phyloP scores from a whole-genome alignment of 2,888 invertebrate genomes.

The Coleophora flavipennella region DNA sequence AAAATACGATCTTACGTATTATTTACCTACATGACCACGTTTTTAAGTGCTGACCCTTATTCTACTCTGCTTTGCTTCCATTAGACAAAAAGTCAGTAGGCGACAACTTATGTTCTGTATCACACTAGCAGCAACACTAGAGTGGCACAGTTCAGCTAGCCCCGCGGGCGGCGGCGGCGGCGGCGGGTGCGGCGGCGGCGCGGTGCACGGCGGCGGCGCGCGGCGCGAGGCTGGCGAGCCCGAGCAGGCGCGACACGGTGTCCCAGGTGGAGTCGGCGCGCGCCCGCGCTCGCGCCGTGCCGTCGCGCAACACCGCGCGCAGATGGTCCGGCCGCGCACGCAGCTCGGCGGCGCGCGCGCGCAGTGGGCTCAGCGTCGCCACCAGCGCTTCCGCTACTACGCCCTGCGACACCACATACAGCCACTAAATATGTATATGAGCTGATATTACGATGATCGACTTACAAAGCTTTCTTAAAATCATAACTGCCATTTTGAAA shows the following conservation, averaged over 20 bases:
- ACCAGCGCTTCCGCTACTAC: slow-evolving; percentile 35
- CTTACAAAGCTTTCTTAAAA: too few relatives aligned
- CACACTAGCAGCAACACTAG: too few relatives aligned
- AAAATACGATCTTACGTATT: too few relatives aligned
- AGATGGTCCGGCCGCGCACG: slow-evolving; percentile 76
- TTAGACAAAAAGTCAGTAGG: too few relatives aligned
- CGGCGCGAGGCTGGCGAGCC: slow-evolving; percentile 36
- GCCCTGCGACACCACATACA: slow-evolving; percentile 9
- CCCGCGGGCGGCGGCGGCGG: slow-evolving; percentile 45
- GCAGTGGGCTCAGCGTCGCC: slow-evolving; percentile 26
- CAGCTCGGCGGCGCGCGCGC: slow-evolving; percentile 52
- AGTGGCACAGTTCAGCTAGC: too few relatives aligned
- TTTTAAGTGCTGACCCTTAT: too few relatives aligned
- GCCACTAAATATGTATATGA: too few relatives aligned
- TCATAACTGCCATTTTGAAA: too few relatives aligned
- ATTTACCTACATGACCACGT: too few relatives aligned
- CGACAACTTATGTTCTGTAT: too few relatives aligned
- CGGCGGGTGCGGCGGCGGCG: slow-evolving; percentile 71
- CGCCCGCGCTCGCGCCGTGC: slow-evolving; percentile 75
- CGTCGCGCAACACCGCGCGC: slow-evolving; percentile 69
- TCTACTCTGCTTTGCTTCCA: too few relatives aligned
- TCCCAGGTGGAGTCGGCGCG: slow-evolving; percentile 76
- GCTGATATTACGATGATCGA: too few relatives aligned
- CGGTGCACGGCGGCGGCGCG: slow-evolving; percentile 11
- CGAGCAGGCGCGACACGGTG: slow-evolving; percentile 75